Evolutionary conservation across 2,113 vertebrate species (phyloP).

Genomic region (Coturnix japonica): DNA sequence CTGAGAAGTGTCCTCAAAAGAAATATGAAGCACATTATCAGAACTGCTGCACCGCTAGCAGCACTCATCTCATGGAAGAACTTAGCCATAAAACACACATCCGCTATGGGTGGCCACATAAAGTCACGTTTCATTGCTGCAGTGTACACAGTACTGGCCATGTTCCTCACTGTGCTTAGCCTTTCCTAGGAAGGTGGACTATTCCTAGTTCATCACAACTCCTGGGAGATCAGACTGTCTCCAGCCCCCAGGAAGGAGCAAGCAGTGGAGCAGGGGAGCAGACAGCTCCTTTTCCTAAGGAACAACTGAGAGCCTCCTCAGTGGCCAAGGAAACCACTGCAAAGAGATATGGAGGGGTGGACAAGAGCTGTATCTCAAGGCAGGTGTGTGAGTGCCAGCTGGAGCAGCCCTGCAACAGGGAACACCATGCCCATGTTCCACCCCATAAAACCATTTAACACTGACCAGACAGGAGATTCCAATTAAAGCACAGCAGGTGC

Average conservation of each 20-base stretch:
- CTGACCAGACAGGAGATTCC: background rate
- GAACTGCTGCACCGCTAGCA: background rate
- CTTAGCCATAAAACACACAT: conserved; percentile 56
- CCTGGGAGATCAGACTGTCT: background rate
- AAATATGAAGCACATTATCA: background rate
- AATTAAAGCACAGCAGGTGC: background rate
- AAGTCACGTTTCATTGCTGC: conserved; percentile 60
- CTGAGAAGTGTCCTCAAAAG: background rate
- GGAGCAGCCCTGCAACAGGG: background rate
- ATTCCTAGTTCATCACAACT: background rate
- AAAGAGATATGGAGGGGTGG: fast-evolving
- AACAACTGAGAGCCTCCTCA: background rate
- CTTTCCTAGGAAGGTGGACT: background rate
- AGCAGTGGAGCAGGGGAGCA: background rate
- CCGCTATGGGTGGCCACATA: conserved; percentile 56
- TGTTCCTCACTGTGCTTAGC: background rate
- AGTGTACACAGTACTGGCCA: background rate
- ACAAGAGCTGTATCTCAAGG: background rate
- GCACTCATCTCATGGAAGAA: conserved; percentile 17
- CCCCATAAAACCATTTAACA: background rate
- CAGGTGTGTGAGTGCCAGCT: conserved; percentile 28
- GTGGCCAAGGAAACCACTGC: background rate
- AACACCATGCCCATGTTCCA: background rate
- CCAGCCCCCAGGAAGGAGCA: background rate
- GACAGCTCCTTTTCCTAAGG: background rate